Evolutionary conservation across 1,140 invertebrate genomes (phyloP), one percentile per base, ranked within the genome.

Genomic region (Cherax destructor): DNA sequence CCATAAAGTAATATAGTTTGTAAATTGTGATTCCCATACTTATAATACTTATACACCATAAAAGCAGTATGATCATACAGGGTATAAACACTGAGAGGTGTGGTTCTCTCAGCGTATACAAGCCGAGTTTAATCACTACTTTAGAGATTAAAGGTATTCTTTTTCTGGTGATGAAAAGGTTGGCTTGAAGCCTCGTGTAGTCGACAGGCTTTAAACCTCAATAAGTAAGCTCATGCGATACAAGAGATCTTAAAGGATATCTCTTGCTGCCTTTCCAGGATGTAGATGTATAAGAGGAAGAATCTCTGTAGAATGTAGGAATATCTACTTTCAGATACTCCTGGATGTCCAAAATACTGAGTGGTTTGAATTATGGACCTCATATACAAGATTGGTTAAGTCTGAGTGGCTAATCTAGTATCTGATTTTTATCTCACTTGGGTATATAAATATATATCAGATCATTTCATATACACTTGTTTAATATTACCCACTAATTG

Each of bases 1-100:
- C 30, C 2, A 41, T 41, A 41, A 30, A 1, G 69, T 74, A n/a
- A n/a, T n/a, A 74, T 30, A 9, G 69, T 74, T 6, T 74, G 69
- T 30, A 74, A 30, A 74, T 74, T 74, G n/a, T 74, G 69, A n/a
- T n/a, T 83, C 59, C 13, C 52, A 83, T 83, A 83, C 10, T 83
- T 59, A 41, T 41, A 4, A 83, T 52, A 83, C 52, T 83, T 79
- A 79, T 24, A 83, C 80, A 83, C 80, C 47, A 59, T 56, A 79
- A 74, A 74, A 24, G 30, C 30, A 41, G 30, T 41, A 41, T 41
- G 30, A 41, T 41, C 30, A 41, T 41, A 83, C 80, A 61, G 13
- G 18, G 80, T 24, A 11, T 24, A 52, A 18, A 83, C 49, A 83
- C 4, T 2, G 30, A 41, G 30, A 41, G 30, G 0, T 41, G 30